Base-by-base conservation (phyloP, 1,140 invertebrate genomes). In the Heliconius himera region DNA sequence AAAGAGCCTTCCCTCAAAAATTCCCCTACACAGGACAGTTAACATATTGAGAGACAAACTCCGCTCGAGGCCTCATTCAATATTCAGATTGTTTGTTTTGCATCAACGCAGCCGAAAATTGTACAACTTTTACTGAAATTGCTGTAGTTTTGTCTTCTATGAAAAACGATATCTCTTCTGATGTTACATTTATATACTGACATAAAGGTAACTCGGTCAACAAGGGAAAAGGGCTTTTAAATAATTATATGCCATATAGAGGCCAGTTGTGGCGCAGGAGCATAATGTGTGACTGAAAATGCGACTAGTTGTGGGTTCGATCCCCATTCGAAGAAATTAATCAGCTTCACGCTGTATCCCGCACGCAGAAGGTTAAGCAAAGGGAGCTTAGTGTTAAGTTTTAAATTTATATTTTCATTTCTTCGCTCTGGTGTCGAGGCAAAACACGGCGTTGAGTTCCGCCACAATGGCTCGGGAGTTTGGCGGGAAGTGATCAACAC, bases 1-100 rank as follows among this genome's bases (percentile, higher is more conserved):
- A 86, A 87, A 87, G 77, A 81, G 83, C 82, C 73, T 88, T 88
- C 84, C 83, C 46, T 70, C 75, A 76, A 80, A 86, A 84, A 72
- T 81, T 85, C 82, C 83, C 83, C 80, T 80, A 13, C 56, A 76
- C 46, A 75, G 87, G 86, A 91, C 88, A 89, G 87, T 85, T 88
- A 85, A 88, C 89, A 88, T 90, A 91, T 91, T 90, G 87, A 81
- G 84, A 87, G 77, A 85, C 82, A 85, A 87, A 90, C 86, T 87
- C 70, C 54, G 79, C 73, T 29, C 83, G 83, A 85, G 84, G 74
- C 81, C 90, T 90, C 86, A 89, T 91, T 84, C 85, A 88, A 89
- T 91, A 92, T 93, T 91, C 86, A 91, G 84, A 82, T 78, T 78
- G 73, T 85, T 85, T 84, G 83, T 84, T 41, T 82, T 80, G 78